Evolutionary conservation across 2,113 vertebrate genomes (phyloP).

Genomic region (Xenopus borealis): DNA sequence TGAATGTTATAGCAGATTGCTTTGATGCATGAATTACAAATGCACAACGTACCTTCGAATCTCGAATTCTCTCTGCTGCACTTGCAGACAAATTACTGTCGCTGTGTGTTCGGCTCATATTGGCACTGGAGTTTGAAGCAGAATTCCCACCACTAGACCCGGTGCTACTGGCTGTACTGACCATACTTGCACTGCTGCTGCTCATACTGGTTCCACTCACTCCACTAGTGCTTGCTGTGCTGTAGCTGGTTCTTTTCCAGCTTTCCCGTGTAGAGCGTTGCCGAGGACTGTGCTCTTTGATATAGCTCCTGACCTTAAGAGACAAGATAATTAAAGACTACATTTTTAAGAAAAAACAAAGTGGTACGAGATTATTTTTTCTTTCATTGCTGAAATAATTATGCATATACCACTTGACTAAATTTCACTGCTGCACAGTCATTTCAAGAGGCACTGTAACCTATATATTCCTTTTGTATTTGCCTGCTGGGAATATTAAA

Average conservation of each 20-base stretch:
- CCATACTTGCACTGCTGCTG: conserved; percentile 84
- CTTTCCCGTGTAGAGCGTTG: conserved; percentile 80
- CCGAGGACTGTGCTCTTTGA: conserved; percentile 86
- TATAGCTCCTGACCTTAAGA: conserved; percentile 88
- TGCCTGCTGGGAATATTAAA: no score
- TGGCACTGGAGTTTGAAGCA: conserved; percentile 84
- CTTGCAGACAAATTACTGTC: conserved; percentile 90
- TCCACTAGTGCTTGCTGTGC: conserved; percentile 83
- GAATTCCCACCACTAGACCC: conserved; percentile 80
- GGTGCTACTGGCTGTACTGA: conserved; percentile 91
- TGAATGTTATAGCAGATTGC: no score
- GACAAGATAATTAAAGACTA: no score
- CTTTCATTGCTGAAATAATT: background rate
- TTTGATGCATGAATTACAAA: background rate
- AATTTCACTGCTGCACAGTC: no score
- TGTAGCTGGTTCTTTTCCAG: conserved; percentile 91
- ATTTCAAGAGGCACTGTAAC: no score
- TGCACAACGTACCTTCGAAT: conserved; percentile 86
- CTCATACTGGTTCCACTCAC: conserved; percentile 81
- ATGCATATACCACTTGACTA: background rate
- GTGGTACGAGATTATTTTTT: background rate
- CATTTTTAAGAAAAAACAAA: background rate
- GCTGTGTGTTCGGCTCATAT: conserved; percentile 93
- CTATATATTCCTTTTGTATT: no score
- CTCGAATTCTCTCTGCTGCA: conserved; percentile 92